A percentile compares a stretch with the other conserved stretches of the same genome.
Evolutionary conservation across 2,113 vertebrate genomes (phyloP).

Genomic region (Butorides virescens): DNA sequence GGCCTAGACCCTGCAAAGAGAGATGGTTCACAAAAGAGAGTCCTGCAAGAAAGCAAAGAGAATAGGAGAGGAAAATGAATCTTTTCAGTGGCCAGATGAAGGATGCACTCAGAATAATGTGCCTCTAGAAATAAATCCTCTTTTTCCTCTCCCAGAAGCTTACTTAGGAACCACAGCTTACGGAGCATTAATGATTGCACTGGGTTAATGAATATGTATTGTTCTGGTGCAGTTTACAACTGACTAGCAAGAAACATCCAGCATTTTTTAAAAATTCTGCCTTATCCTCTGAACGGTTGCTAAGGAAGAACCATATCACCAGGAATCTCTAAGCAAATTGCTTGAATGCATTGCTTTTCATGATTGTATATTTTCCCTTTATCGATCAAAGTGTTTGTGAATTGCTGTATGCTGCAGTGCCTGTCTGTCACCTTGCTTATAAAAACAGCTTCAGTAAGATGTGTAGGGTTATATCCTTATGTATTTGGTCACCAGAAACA

Average conservation of each 20-base stretch:
- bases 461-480: background rate
- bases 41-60: background rate
- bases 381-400: background rate
- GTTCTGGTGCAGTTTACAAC: background rate
- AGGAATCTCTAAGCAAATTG: background rate
- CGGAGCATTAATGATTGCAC: background rate
- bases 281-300: background rate
- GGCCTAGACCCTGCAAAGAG: background rate
- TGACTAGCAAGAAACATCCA: background rate
- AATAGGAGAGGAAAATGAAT: conserved; percentile 14
- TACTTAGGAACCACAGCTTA: background rate
- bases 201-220: background rate
- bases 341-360: background rate
- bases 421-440: background rate
- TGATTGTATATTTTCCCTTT: background rate
- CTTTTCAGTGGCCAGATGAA: background rate
- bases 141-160: background rate
- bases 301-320: background rate
- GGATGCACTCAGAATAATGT: background rate
- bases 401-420: background rate
- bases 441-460: background rate
- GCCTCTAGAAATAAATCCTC: conserved; percentile 8
- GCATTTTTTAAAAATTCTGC: background rate
- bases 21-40: background rate
- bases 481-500: background rate